These are phyloP conservation scores for Trissolcus basalis DNA, from an alignment of 1,140 invertebrate genomes.

Conservation along the genomic window DNA sequence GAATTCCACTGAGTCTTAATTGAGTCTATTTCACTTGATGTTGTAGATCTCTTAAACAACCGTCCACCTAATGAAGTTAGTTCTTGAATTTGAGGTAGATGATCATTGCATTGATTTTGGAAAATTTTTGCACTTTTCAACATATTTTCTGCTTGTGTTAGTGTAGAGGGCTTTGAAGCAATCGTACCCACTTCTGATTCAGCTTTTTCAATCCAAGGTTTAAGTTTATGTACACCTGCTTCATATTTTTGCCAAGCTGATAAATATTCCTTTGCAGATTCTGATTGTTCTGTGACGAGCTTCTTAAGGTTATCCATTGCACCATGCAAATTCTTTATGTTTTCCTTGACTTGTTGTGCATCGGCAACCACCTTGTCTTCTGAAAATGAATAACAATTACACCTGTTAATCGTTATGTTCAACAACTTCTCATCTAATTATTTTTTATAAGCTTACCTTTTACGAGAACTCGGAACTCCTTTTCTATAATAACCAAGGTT, in stretches of 20 bases:
- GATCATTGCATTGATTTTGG: slow-evolving; percentile 85
- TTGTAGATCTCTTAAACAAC: slow-evolving; percentile 83
- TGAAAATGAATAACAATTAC: slow-evolving; percentile 42
- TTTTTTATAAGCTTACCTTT: slow-evolving; percentile 64
- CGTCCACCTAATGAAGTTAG: slow-evolving; percentile 84
- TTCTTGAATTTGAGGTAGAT: slow-evolving; percentile 84
- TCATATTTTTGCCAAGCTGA: slow-evolving; percentile 91
- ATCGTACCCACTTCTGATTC: slow-evolving; percentile 84
- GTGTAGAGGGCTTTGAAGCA: slow-evolving; percentile 83
- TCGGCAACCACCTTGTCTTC: slow-evolving; percentile 78
- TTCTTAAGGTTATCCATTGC: slow-evolving; percentile 82
- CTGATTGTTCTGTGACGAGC: slow-evolving; percentile 83
- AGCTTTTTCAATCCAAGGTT: slow-evolving; percentile 91
- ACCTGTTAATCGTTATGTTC: slow-evolving; percentile 15
- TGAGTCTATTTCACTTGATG: slow-evolving; percentile 88
- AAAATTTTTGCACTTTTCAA: slow-evolving; percentile 83
- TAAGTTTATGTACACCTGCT: slow-evolving; percentile 84
- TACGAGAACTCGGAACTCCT: slow-evolving; percentile 85
- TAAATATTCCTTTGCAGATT: slow-evolving; percentile 85
- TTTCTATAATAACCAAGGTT: slow-evolving; percentile 83
- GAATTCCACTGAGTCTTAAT: slow-evolving; percentile 86
- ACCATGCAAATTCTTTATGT: slow-evolving; percentile 82
- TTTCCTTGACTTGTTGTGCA: slow-evolving; percentile 80
- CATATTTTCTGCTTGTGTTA: slow-evolving; percentile 87
- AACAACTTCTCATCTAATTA: slow-evolving; percentile 18